Conservation (phyloP, 2,113 vertebrate species). For the Kryptolebias marmoratus region DNA sequence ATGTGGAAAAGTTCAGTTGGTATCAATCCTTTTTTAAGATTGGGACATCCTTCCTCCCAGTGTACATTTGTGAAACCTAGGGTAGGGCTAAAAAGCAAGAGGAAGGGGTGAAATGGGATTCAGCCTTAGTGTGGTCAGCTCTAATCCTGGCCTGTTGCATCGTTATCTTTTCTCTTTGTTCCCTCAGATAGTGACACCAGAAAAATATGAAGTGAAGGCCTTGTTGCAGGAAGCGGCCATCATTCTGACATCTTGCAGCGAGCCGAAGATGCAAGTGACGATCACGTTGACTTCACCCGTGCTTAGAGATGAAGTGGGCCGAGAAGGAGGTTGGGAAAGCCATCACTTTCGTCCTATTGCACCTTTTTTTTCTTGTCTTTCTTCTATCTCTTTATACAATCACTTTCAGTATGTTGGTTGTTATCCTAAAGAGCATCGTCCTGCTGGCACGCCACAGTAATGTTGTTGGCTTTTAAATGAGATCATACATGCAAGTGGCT, state of each 20-base stretch:
- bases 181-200: conserved; percentile 90
- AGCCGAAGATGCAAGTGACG: conserved; percentile 98
- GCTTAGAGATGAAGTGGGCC: conserved; percentile 92
- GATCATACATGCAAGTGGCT: neutral
- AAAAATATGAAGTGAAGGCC: conserved; percentile 96
- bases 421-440: conserved; percentile 73
- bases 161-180: conserved; percentile 18
- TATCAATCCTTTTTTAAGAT: no score
- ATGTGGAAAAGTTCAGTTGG: no score
- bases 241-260: conserved; percentile 89
- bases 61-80: no score
- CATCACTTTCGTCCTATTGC: conserved; percentile 42
- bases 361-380: conserved; percentile 48
- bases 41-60: no score
- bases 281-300: conserved; percentile 96
- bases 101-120: no score
- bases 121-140: no score
- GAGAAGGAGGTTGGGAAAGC: conserved; percentile 94
- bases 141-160: neutral
- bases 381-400: conserved; percentile 63
- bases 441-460: conserved; percentile 77
- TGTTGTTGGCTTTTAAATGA: conserved; percentile 4
- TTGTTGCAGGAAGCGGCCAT: conserved; percentile 92
- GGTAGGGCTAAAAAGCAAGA: no score
- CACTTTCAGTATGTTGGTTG: conserved; percentile 69